These are phyloP conservation scores for Drosophila hamatofila DNA, from an alignment of 2,888 invertebrate genomes.

Conservation along the genomic window DNA sequence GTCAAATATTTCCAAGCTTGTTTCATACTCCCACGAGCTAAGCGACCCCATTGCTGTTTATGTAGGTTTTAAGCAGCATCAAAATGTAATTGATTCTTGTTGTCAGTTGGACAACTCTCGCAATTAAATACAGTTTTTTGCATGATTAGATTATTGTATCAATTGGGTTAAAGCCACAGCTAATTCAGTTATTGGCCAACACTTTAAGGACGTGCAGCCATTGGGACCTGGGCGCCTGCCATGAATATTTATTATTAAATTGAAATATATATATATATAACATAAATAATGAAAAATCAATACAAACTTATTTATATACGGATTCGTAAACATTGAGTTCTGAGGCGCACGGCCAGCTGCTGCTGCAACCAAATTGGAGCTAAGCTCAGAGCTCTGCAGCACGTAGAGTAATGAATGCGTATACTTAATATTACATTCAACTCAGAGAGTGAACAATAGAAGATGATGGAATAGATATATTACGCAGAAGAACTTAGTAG, in stretches of 20 bases:
- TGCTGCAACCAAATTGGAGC: not conserved
- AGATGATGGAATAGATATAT: no score
- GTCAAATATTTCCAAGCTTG: not conserved
- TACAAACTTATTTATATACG: constrained; percentile 66
- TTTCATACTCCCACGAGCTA: not conserved
- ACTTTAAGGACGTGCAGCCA: constrained; percentile 9
- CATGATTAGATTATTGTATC: constrained; percentile 9
- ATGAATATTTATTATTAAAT: constrained; percentile 68
- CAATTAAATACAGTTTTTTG: constrained; percentile 4
- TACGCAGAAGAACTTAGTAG: no score
- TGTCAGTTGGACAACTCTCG: not conserved
- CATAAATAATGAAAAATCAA: constrained; percentile 72
- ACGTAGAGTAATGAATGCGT: not conserved
- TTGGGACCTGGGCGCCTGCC: not conserved
- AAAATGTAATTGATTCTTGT: constrained; percentile 1
- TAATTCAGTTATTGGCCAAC: constrained; percentile 33
- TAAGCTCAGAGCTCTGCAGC: not conserved
- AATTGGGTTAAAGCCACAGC: constrained; percentile 6
- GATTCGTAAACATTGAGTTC: constrained; percentile 8
- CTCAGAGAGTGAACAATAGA: not conserved
- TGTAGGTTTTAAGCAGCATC: not conserved
- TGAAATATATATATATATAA: constrained; percentile 20
- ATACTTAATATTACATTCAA: constrained; percentile 5
- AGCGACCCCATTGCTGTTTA: not conserved
- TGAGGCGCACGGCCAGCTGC: not conserved